Base-by-base conservation (phyloP, 2,113 vertebrate genomes). In the Lepus americanus region DNA sequence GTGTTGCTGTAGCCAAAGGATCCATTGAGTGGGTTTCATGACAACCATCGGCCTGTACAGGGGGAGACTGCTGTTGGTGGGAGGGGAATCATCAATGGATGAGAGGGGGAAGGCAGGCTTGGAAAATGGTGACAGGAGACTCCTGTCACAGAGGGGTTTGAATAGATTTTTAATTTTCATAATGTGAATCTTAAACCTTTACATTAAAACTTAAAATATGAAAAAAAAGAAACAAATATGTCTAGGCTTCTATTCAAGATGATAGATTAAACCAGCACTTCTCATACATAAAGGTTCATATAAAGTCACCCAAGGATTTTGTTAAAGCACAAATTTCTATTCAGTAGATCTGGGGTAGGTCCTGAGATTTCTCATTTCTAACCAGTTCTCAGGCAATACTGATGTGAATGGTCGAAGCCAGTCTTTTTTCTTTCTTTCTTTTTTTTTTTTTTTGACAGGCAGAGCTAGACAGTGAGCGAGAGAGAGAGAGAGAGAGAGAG, bases 201-300 rank as follows among this genome's bases (percentile, higher is more conserved):
- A 27, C 55, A 81, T 64, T 89, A 92, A 94, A 81, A 6, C 20
- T 78, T 78, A 55, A n/a, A 76, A 13, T 80, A n/a, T 81, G 31
- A 36, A 36, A 36, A 36, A 36, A 36, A 36, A 36, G 36, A 36
- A 36, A 36, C 3, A 83, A 33, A 49, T 16, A 63, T 3, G n/a
- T 29, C 76, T 25, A 84, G 51, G 49, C 7, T 74, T 66, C 17
- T 53, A 44, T 72, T 90, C 9, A 73, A 88, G 64, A 77, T 23
- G 23, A 78, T 17, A 36, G 19, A 77, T 55, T 64, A 64, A 86
- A 77, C 29, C 13, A 39, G 53, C 17, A 74, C 25, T 64, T 73
- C 23, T 22, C 61, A 33, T 17, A 61, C 33, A 66, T 36, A n/a
- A 29, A 10, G 5, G 4, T 72, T 29, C 51, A 29, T 31, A 51